Base-by-base conservation (phyloP, 2,113 vertebrate genomes). In the Nibea albiflora region DNA sequence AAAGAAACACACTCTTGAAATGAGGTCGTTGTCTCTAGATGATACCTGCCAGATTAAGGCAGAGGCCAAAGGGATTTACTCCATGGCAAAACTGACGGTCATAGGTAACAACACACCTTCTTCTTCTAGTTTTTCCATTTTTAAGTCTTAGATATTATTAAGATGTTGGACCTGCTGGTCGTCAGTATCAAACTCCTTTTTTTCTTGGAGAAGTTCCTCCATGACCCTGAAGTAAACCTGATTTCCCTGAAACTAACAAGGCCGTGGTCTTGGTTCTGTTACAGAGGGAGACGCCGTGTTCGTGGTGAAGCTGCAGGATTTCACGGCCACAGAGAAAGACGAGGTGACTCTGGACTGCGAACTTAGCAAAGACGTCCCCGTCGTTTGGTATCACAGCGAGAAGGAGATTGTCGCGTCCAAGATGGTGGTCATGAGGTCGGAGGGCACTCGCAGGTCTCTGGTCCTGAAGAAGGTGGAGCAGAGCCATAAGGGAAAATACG, bases 1-100 rank as follows among this genome's bases (percentile, higher is more conserved):
- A 91, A 96, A 95, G 91, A 96, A 88, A 76, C 97, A 99, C 90
- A 91, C 86, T 65, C 88, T 99, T 92, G 97, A 99, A 96, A 97
- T 99, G 88, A 97, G 95, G 91, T 95, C 94, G 83, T 90, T 97
- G 90, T 96, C 95, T 2, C 92, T 99, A 76, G 97, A 99, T 85
- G 98, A 99, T 85, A 99, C 97, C 89, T 99, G 98, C 3, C 97
- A 98, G 92, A 96, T 99, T 92, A 99, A 95, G 92, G 98, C 97
- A 6, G 95, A 98, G 88, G 97, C 97, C 70, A 97, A 96, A 93
- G 95, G 97, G 71, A 73, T 98, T 83, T 95, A 81, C 82, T 96
- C 97, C 68, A 91, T 89, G 39, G 97, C 97, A 76, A 94, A 98
- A 5, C 95, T 99, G 68, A 97, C 95, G 44, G 97, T 99, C 82